Evolutionary conservation across 2,888 invertebrate species (phyloP).

Genomic region (Axea sp.): DNA sequence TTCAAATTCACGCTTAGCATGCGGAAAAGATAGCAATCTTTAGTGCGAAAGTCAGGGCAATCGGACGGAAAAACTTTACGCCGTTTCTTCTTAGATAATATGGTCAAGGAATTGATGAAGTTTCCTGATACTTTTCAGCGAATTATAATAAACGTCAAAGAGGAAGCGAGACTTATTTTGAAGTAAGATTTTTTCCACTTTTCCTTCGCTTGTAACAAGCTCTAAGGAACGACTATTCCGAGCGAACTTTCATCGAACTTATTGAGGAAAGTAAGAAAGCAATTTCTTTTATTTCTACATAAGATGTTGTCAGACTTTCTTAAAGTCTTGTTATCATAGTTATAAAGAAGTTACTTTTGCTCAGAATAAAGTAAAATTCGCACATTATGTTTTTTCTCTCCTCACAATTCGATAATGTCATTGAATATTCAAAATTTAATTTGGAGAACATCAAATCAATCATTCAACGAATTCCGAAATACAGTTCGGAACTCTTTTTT

Average conservation of each 20-base stretch:
- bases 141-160: slow-evolving; percentile 58
- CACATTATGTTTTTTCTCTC: slow-evolving; percentile 42
- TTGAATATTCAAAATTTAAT: slow-evolving; percentile 56
- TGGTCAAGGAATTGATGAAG: slow-evolving; percentile 55
- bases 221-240: slow-evolving; percentile 50
- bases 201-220: slow-evolving; percentile 52
- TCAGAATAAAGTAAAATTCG: slow-evolving; percentile 49
- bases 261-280: slow-evolving; percentile 55
- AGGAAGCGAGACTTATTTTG: slow-evolving; percentile 53
- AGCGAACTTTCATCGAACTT: slow-evolving; percentile 57
- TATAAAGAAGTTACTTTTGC: slow-evolving; percentile 55
- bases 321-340: slow-evolving; percentile 60
- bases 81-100: slow-evolving; percentile 48
- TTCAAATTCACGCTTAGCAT: slow-evolving; percentile 41
- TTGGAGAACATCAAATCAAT: slow-evolving; percentile 47
- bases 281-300: slow-evolving; percentile 58
- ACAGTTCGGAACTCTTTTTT: slow-evolving; percentile 21
- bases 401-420: slow-evolving; percentile 26
- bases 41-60: slow-evolving; percentile 26
- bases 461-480: slow-evolving; percentile 49
- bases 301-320: slow-evolving; percentile 58
- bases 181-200: slow-evolving; percentile 57
- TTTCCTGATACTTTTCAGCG: slow-evolving; percentile 53
- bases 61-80: slow-evolving; percentile 48
- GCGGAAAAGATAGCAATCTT: slow-evolving; percentile 38